Evolutionary conservation across 2,888 invertebrate species (phyloP), one percentile per base, ranked within the genome.

Genomic region (Tenthredo livida): DNA sequence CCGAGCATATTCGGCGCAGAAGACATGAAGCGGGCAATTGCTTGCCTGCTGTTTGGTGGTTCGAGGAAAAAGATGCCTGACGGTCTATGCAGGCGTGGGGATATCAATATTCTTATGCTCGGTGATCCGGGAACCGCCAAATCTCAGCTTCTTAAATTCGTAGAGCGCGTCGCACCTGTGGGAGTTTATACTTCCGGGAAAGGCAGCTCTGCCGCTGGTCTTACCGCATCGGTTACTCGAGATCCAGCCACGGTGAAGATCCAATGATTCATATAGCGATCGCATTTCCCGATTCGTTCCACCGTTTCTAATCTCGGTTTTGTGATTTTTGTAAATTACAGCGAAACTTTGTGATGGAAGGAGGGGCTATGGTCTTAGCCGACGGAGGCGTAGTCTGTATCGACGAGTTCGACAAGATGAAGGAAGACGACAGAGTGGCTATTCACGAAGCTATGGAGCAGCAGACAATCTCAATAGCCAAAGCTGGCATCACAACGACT

Each of bases 371-470:
- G 99, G 99, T 99, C 37, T 94, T 99, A 58, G 99, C 99, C 0
- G 99, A 99, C 94, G 99, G 99, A 4, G 99, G 99, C 43, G 99
- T 99, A 1, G 99, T 99, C 0, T 99, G 99, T 93, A 99, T 99
- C 92, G 99, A 99, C 93, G 99, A 99, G 94, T 99, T 99, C 93
- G 99, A 99, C 94, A 99, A 99, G 94, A 99, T 99, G 99, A 95
- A 98, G 84, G 99, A 99, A 93, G 99, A 99, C 92, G 99, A 99
- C 94, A 95, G 99, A 88, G 99, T 99, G 10, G 99, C 99, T 67
- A 99, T 99, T 92, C 99, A 99, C 93, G 99, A 99, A 94, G 99
- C 99, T 37, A 99, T 99, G 99, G 99, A 99, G 93, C 99, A 99
- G 92, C 99, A 99, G 94, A 99, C 99, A 3, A 99, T 99, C 91